These are phyloP conservation scores for Xylocopa sonorina DNA, from an alignment of 1,140 invertebrate species.

Conservation along the genomic window DNA sequence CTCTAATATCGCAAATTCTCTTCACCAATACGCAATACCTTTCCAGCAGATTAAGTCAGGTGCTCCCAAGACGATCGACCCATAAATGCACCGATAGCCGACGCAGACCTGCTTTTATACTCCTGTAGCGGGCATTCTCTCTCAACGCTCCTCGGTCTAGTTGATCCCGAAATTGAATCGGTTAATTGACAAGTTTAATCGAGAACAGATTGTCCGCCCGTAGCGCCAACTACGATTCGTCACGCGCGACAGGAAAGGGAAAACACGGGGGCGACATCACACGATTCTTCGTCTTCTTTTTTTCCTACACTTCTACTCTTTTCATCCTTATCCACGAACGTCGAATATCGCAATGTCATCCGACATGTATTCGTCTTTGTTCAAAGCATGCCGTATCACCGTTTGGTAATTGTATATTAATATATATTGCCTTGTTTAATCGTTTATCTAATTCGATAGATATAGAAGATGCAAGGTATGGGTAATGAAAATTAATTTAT, in stretches of 20 bases:
- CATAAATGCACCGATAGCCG: slow-evolving; percentile 29
- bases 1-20: no score
- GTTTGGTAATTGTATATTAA: neutral
- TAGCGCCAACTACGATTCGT: slow-evolving; percentile 23
- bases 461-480: no score
- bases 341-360: slow-evolving; percentile 1
- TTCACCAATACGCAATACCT: no score
- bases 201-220: slow-evolving; percentile 61
- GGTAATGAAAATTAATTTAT: no score
- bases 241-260: slow-evolving; percentile 24
- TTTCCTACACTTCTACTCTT: neutral
- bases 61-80: neutral
- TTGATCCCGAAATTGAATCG: slow-evolving; percentile 67
- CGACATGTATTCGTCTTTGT: neutral
- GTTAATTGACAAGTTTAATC: slow-evolving; percentile 70
- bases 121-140: neutral
- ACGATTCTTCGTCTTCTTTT: neutral
- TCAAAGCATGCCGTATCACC: neutral
- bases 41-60: neutral
- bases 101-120: slow-evolving; percentile 50
- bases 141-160: slow-evolving; percentile 5
- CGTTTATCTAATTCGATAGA: no score
- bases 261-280: neutral
- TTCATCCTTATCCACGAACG: neutral
- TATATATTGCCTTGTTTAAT: no score